Base-by-base conservation (phyloP, 2,797 vertebrate genomes). In the Sarcoramphus papa region DNA sequence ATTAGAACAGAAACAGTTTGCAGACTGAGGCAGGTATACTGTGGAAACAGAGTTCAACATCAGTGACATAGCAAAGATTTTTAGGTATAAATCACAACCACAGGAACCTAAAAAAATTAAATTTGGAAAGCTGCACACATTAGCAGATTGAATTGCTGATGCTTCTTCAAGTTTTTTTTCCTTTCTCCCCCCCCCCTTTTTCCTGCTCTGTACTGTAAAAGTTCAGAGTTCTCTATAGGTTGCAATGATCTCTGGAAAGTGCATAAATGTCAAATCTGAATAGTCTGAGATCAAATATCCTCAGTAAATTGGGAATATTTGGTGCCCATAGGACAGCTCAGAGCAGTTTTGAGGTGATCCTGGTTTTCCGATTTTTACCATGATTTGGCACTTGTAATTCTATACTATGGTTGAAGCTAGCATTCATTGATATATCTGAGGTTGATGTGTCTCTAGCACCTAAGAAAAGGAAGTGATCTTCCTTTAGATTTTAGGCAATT, bases 1-100 rank as follows among this genome's bases (percentile, higher is more conserved):
- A 85, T 94, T 90, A 79, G 43, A 96, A 85, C 27, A 86, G 74
- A 94, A 96, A 50, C n/a, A 63, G 41, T 89, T 63, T 96, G 28
- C 57, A 69, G 64, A 41, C 25, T 85, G 91, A 93, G 31, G 12
- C 48, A 84, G 23, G 47, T 84, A 76, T 35, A 33, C n/a, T 65
- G 77, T 68, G 64, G 65, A 92, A 95, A 85, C 22, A 59, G 50
- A 86, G 22, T 70, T 94, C 33, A 79, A 43, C 28, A 20, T 43
- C 43, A 70, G 35, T 12, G 70, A 47, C 11, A 8, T 14, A 79
- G 51, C 68, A 74, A 62, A 86, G 43, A 47, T 64, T 92, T 94
- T 90, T 59, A 84, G 67, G 30, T 83, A 43, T 67, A 63, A 86
- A 84, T 65, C 48, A 59, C 27, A 83, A 65, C 13, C 53, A 62